Percentiles rank a stretch among this genome's conserved stretches.
phyloP scores from a whole-genome alignment of 2,797 vertebrate genomes.

The Falco berigora region DNA sequence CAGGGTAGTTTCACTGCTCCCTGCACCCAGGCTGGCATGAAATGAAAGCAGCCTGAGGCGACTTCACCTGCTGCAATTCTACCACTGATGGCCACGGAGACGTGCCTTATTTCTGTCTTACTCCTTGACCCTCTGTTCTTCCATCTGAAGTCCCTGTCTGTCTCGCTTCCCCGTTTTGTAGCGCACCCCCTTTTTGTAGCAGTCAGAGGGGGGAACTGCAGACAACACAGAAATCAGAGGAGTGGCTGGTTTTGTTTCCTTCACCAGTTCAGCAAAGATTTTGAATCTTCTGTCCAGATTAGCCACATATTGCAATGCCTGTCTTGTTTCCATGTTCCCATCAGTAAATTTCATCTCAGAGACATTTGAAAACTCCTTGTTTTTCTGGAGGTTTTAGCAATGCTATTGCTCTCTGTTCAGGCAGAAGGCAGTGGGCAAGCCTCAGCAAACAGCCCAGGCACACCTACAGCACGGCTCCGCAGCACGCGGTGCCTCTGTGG shows the following conservation, averaged over 20 bases:
- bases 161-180: neutral
- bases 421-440: neutral
- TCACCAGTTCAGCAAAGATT: neutral
- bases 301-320: neutral
- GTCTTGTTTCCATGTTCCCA: neutral
- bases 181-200: neutral
- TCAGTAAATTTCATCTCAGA: neutral
- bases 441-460: neutral
- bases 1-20: neutral
- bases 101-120: neutral
- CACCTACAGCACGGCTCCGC: neutral
- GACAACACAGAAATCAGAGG: neutral
- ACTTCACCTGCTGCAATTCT: neutral
- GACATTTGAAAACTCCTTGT: neutral
- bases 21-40: neutral
- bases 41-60: neutral
- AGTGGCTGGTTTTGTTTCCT: neutral
- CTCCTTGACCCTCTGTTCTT: neutral
- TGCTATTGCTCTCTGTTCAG: neutral
- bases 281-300: neutral
- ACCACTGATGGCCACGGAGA: neutral
- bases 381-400: neutral
- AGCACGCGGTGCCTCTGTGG: rapidly evolving
- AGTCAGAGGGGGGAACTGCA: neutral
- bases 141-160: neutral